Evolutionary conservation across 2,797 vertebrate species (phyloP).

Genomic region (Sardinella longiceps): DNA sequence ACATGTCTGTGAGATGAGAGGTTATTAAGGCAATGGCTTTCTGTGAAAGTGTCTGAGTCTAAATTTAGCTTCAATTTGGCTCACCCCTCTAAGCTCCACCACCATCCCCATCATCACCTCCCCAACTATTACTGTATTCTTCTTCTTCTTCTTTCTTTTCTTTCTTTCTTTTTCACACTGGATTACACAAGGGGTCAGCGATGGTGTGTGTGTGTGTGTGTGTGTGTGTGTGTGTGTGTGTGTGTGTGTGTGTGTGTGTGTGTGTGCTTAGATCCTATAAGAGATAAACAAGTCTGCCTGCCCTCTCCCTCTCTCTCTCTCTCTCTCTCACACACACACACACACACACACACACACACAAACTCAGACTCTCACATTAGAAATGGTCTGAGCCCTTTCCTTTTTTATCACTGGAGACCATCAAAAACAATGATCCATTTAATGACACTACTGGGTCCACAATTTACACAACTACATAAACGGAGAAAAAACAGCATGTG

Average conservation of each 20-base stretch:
- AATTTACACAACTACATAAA: neutral
- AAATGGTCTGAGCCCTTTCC: neutral
- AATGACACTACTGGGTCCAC: neutral
- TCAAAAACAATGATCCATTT: conserved; percentile 14
- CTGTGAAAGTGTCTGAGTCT: neutral
- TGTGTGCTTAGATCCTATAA: neutral
- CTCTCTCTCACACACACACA: neutral
- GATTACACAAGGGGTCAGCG: neutral
- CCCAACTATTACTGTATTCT: neutral
- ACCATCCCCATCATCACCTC: neutral
- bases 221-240: too few relatives aligned
- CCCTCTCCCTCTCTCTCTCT: neutral
- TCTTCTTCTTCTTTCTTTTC: too few relatives aligned
- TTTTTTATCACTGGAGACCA: neutral
- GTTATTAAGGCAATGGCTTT: neutral
- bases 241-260: too few relatives aligned
- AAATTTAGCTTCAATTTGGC: neutral
- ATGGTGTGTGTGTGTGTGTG: too few relatives aligned
- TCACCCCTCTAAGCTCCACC: neutral
- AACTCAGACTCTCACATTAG: neutral
- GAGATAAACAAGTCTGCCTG: neutral
- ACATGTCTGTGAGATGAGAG: neutral
- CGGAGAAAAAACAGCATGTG: neutral
- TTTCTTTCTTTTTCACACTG: neutral
- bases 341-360: neutral